Evolutionary conservation across 1,140 invertebrate species (phyloP).

Genomic region (Camponotus pennsylvanicus): DNA sequence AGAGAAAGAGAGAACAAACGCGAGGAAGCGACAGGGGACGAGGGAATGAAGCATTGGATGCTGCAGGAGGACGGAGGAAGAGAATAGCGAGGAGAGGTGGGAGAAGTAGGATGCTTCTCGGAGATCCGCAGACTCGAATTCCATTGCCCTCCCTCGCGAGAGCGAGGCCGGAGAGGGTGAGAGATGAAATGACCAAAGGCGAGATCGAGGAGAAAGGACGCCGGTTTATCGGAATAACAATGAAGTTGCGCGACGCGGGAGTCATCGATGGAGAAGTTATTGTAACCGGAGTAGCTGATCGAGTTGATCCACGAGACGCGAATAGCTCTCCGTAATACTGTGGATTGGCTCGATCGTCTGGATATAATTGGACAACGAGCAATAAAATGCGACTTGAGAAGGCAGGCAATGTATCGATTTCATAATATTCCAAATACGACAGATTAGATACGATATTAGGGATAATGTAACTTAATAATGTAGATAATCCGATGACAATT

Average conservation of each 20-base stretch:
- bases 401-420: not conserved
- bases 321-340: slow-evolving; percentile 19
- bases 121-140: slow-evolving; percentile 75
- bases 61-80: slow-evolving; percentile 33
- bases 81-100: slow-evolving; percentile 34
- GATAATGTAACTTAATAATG: not conserved
- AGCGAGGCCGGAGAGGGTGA: slow-evolving; percentile 66
- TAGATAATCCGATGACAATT: slow-evolving; percentile 15
- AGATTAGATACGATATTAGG: slow-evolving; percentile 9
- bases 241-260: slow-evolving; percentile 48
- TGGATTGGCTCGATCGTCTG: slow-evolving; percentile 20
- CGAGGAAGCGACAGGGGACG: slow-evolving; percentile 13
- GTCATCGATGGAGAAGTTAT: slow-evolving; percentile 60
- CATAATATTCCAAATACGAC: not conserved
- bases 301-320: slow-evolving; percentile 22
- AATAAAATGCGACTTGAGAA: slow-evolving; percentile 1
- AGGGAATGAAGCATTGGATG: slow-evolving; percentile 56
- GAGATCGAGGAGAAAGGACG: slow-evolving; percentile 65
- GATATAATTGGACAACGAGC: slow-evolving; percentile 21
- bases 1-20: slow-evolving; percentile 32
- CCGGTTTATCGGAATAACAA: slow-evolving; percentile 68
- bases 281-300: slow-evolving; percentile 46
- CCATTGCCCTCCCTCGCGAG: slow-evolving; percentile 72
- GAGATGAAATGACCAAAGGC: slow-evolving; percentile 72
- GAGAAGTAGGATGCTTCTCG: slow-evolving; percentile 70